Evolutionary conservation across 2,888 invertebrate genomes (phyloP), one percentile per base, ranked within the genome.

Genomic region (Acanthacorydalis orientalis): DNA sequence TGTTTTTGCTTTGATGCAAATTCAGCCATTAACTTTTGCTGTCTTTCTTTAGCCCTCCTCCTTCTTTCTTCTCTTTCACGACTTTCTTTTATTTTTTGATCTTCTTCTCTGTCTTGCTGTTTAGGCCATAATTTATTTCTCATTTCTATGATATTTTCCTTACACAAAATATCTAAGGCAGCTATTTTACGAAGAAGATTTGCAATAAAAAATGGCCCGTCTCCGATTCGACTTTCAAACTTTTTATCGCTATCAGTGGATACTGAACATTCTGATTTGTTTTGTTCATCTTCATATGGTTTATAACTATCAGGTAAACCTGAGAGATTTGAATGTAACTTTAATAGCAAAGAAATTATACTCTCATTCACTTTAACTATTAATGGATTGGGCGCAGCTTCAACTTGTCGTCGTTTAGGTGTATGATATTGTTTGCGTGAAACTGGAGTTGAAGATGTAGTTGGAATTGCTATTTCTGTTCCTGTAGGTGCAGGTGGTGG

Each of bases 11-110:
- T 82, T 34, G 80, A 80, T 8, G 89, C 90, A 69, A 95, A 92
- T 61, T 95, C 90, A 33, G 83, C 86, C 87, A 96, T 90, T 54
- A 96, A 67, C 61, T 88, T 87, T 58, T 87, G 81, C 60, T 95
- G 93, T 1, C 95, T 74, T 58, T 93, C 93, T 56, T 84, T 83
- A 0, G 91, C 91, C 53, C 82, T 74, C 32, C 82, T 75, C 31
- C 87, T 76, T n/a, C 87, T 75, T 59, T 89, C 89, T 57, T 88
- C 88, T 53, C 83, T 77, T 58, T 90, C 89, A 48, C 77, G 71
- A 4, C 76, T 75, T 57, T 83, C 83, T 46, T 75, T 66, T 48
- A 69, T 64, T 52, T 77, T 73, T 54, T 81, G 80, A 58, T 84
- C 84, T 50, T 84, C 78, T 63, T 86, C 85, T 10, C 78, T 73